These are phyloP conservation scores for Schlechtendalia chinensis DNA, from an alignment of 1,140 invertebrate genomes.

Conservation along the genomic window DNA sequence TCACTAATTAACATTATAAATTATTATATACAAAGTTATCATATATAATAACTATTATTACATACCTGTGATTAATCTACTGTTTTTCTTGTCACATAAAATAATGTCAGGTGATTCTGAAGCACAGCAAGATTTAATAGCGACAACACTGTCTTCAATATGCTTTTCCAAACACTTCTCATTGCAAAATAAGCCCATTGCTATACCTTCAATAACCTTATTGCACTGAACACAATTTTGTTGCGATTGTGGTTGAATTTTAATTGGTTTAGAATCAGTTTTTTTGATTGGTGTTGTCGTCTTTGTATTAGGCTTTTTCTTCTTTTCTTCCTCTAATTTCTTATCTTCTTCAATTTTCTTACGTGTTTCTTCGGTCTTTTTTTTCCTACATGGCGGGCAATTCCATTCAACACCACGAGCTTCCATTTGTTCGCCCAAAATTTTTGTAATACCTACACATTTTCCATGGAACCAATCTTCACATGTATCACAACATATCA, in stretches of 20 bases:
- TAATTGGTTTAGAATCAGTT: slow-evolving; percentile 10
- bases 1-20: neutral
- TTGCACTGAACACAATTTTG: slow-evolving; percentile 24
- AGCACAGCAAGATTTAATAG: slow-evolving; percentile 39
- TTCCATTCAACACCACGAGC: slow-evolving; percentile 84
- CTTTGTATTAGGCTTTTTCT: slow-evolving; percentile 14
- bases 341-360: slow-evolving; percentile 38
- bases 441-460: slow-evolving; percentile 90
- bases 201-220: neutral
- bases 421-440: slow-evolving; percentile 86
- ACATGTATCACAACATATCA: slow-evolving; percentile 96
- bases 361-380: slow-evolving; percentile 55
- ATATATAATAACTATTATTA: slow-evolving; percentile 65
- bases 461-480: slow-evolving; percentile 97
- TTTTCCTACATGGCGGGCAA: slow-evolving; percentile 79
- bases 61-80: slow-evolving; percentile 70
- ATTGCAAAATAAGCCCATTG: slow-evolving; percentile 36
- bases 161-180: slow-evolving; percentile 41
- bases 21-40: neutral
- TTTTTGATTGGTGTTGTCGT: slow-evolving; percentile 14
- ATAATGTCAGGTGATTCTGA: slow-evolving; percentile 59
- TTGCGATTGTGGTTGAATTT: neutral
- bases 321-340: slow-evolving; percentile 33
- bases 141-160: slow-evolving; percentile 42
- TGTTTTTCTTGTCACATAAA: slow-evolving; percentile 76